A percentile compares a stretch with the other conserved stretches of the same genome.
These are phyloP conservation scores for Acrocephalus arundinaceus DNA, from an alignment of 2,113 vertebrate genomes.

Conservation along the genomic window DNA sequence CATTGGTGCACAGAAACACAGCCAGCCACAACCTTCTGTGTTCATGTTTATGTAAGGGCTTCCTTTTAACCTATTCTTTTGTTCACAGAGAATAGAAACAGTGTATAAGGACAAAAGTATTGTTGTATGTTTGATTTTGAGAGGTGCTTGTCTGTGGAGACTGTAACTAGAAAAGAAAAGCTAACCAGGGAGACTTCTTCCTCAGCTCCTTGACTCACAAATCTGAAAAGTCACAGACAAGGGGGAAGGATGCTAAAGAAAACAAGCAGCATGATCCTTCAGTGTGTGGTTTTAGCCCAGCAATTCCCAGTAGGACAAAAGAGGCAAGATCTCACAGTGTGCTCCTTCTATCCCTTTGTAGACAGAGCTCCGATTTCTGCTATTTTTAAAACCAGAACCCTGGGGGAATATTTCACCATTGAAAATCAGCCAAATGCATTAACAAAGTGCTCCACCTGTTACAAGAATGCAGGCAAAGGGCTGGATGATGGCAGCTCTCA, in stretches of 20 bases:
- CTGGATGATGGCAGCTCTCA: conserved; percentile 7
- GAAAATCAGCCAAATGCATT: conserved; percentile 56
- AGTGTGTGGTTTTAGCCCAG: conserved; percentile 10
- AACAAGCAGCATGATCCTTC: conserved; percentile 16
- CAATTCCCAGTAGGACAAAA: conserved; percentile 38
- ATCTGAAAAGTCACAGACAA: neutral
- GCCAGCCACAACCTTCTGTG: neutral
- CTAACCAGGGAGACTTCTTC: neutral
- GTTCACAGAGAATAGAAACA: neutral
- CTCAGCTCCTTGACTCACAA: neutral
- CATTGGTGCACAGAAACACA: neutral
- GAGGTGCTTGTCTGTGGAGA: neutral
- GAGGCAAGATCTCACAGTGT: conserved; percentile 1
- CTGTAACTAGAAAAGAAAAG: neutral
- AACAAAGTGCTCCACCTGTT: conserved; percentile 58
- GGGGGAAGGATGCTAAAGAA: conserved; percentile 28
- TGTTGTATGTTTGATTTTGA: neutral
- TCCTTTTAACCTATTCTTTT: conserved; percentile 39
- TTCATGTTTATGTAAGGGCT: conserved; percentile 35
- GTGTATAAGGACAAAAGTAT: neutral
- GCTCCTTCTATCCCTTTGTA: conserved; percentile 20
- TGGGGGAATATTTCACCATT: conserved; percentile 10
- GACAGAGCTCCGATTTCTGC: neutral
- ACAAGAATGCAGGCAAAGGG: conserved; percentile 40
- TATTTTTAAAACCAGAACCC: conserved; percentile 61